A percentile compares a stretch with the other conserved stretches of the same genome.
These are phyloP conservation scores for Cuniculus paca DNA, from an alignment of 2,797 vertebrate species.

Conservation along the genomic window DNA sequence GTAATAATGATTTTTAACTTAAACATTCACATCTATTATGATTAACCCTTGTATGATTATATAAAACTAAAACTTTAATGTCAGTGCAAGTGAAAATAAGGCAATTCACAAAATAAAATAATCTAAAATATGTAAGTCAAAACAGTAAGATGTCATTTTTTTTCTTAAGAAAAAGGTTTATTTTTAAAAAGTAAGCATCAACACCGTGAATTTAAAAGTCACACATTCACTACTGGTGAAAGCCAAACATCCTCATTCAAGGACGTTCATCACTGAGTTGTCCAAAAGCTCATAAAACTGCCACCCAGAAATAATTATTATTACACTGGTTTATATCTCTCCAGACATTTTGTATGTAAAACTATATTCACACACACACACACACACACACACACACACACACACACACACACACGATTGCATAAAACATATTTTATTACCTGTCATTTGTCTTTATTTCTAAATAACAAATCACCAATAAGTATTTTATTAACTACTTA, in stretches of 20 bases:
- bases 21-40: not conserved
- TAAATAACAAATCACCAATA: conserved; percentile 4
- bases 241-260: not conserved
- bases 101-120: conserved; percentile 38
- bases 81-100: not conserved
- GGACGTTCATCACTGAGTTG: not conserved
- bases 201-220: not conserved
- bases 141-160: not conserved
- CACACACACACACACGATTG: not conserved
- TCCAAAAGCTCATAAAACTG: not conserved
- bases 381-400: not conserved
- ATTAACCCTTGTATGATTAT: not conserved
- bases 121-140: not conserved
- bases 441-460: not conserved
- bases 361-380: not conserved
- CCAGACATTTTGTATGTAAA: not conserved
- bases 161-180: conserved; percentile 9
- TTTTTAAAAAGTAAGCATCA: not conserved
- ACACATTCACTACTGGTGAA: not conserved
- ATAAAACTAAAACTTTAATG: conserved; percentile 16
- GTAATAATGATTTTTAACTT: not conserved
- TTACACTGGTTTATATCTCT: not conserved
- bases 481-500: conserved; percentile 25
- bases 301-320: not conserved
- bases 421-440: not conserved